Evolutionary conservation across 2,888 invertebrate species (phyloP).

Genomic region (Microctonus hyperodae): DNA sequence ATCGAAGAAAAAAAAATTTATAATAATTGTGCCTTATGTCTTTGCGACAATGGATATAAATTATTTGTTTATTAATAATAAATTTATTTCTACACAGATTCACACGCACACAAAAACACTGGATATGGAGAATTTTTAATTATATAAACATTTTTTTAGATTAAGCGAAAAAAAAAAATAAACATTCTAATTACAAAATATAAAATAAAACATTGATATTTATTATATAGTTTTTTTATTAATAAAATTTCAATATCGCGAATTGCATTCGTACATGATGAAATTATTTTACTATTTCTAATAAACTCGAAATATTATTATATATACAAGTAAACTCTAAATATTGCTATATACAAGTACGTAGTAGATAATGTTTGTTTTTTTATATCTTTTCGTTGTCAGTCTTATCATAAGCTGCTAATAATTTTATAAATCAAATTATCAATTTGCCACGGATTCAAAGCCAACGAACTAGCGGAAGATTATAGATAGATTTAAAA

Average conservation of each 20-base stretch:
- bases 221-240: slow-evolving; percentile 1
- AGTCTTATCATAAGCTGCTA: slow-evolving; percentile 13
- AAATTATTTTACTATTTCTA: not conserved
- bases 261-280: not conserved
- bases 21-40: slow-evolving; percentile 1
- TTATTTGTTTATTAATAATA: not conserved
- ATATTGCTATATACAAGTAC: not conserved
- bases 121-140: too few relatives aligned
- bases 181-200: not conserved
- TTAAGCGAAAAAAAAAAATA: not conserved
- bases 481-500: not conserved
- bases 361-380: not conserved
- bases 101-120: too few relatives aligned
- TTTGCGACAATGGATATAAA: not conserved
- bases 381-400: not conserved
- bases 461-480: not conserved
- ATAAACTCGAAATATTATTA: not conserved
- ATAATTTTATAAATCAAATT: too few relatives aligned
- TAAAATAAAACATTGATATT: not conserved
- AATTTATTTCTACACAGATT: not conserved
- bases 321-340: too few relatives aligned
- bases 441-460: too few relatives aligned
- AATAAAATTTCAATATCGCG: slow-evolving; percentile 4
- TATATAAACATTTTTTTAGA: too few relatives aligned
- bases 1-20: not conserved